These are phyloP conservation scores for Drosophila punjabiensis DNA, from an alignment of 1,140 invertebrate species.

Conservation along the genomic window DNA sequence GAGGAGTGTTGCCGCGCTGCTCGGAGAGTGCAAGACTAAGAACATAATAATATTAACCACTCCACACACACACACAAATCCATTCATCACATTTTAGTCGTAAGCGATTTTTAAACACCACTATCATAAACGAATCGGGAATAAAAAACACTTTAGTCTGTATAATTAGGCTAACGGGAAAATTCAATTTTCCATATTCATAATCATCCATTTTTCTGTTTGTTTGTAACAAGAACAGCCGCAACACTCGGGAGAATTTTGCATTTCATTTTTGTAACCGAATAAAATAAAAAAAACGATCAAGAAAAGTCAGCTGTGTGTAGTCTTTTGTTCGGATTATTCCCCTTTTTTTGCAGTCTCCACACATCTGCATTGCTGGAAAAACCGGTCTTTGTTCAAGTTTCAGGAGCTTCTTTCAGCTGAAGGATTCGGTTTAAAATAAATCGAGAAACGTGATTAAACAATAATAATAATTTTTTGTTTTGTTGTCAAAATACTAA, in stretches of 20 bases:
- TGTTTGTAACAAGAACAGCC: slow-evolving; percentile 55
- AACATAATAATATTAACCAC: slow-evolving; percentile 40
- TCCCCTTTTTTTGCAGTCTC: not conserved
- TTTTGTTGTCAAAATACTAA: slow-evolving; percentile 19
- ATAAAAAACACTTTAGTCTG: slow-evolving; percentile 26
- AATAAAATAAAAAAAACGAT: slow-evolving; percentile 34
- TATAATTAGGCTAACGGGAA: slow-evolving; percentile 47
- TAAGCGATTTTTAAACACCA: slow-evolving; percentile 56
- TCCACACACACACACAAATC: slow-evolving; percentile 33
- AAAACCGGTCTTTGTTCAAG: slow-evolving; percentile 18
- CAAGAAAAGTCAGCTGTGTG: slow-evolving; percentile 7
- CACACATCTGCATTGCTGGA: not conserved
- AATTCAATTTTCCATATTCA: slow-evolving; percentile 22
- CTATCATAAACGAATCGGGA: slow-evolving; percentile 34
- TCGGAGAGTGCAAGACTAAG: slow-evolving; percentile 73
- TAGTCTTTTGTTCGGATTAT: slow-evolving; percentile 8
- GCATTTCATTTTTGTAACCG: slow-evolving; percentile 60
- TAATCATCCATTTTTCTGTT: slow-evolving; percentile 25
- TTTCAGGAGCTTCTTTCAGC: not conserved
- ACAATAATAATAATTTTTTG: slow-evolving; percentile 28
- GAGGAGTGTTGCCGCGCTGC: slow-evolving; percentile 48
- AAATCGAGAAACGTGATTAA: not conserved
- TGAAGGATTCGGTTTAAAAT: not conserved
- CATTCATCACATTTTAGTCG: slow-evolving; percentile 50
- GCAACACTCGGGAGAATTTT: slow-evolving; percentile 50